Conservation (phyloP, 2,797 vertebrate species). For the Capromys pilorides region DNA sequence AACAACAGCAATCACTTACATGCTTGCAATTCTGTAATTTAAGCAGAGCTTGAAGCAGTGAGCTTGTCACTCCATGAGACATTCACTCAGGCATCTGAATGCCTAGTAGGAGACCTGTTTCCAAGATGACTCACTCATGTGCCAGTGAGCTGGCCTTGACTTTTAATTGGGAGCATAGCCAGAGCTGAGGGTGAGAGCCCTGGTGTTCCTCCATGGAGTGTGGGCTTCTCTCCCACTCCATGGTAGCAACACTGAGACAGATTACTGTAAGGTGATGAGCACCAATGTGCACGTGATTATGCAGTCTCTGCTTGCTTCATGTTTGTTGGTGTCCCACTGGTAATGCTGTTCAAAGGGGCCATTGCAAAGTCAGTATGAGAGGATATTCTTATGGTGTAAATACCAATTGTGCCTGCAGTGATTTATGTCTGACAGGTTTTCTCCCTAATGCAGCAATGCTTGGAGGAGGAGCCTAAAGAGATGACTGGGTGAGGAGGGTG, state of each 20-base stretch:
- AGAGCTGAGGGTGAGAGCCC: neutral
- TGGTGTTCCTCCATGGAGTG: neutral
- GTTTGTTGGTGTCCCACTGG: neutral
- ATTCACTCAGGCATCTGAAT: neutral
- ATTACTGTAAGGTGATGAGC: neutral
- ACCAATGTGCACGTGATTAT: neutral
- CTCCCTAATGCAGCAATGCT: neutral
- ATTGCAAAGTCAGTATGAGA: neutral
- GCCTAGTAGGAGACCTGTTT: neutral
- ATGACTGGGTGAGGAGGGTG: neutral
- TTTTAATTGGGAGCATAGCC: neutral
- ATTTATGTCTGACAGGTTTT: neutral
- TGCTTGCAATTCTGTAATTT: neutral
- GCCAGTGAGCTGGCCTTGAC: neutral
- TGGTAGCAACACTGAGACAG: neutral
- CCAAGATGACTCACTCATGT: neutral
- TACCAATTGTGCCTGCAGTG: neutral
- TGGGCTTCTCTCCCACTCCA: neutral
- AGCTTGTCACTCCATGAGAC: neutral
- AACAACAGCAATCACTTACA: neutral
- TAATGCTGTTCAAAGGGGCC: neutral
- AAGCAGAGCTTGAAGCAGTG: constrained; percentile 20
- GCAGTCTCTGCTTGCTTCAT: neutral
- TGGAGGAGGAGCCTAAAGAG: neutral
- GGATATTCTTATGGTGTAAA: neutral